phyloP scores from a whole-genome alignment of 2,113 vertebrate genomes.

The Rhinichthys klamathensis region DNA sequence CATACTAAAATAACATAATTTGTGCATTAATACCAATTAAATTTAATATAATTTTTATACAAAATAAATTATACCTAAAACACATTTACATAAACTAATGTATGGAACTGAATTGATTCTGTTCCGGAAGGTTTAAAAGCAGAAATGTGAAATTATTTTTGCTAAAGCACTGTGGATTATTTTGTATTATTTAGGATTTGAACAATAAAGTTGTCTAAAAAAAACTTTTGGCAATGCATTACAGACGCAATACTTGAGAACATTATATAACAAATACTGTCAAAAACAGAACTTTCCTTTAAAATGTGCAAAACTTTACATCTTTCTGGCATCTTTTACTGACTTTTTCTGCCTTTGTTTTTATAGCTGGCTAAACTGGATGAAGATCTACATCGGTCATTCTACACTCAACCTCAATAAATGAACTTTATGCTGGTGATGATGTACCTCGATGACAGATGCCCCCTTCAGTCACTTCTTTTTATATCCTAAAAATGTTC shows the following conservation, averaged over 20 bases:
- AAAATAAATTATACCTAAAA: no score
- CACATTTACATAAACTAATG: no score
- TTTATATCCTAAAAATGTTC: not conserved
- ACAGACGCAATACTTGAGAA: not conserved
- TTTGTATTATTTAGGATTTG: no score
- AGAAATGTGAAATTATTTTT: no score
- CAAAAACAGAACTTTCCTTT: not conserved
- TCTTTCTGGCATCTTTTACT: not conserved
- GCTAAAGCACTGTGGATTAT: no score
- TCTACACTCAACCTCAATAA: slow-evolving; percentile 37
- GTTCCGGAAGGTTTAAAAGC: no score
- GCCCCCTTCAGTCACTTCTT: not conserved
- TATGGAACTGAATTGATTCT: no score
- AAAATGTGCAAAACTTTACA: not conserved
- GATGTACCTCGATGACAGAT: not conserved
- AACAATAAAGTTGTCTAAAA: no score
- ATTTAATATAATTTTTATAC: no score
- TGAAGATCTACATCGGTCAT: slow-evolving; percentile 13
- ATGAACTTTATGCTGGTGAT: slow-evolving; percentile 3
- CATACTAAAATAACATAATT: no score
- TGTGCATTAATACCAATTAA: no score
- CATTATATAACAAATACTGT: not conserved
- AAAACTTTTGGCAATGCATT: not conserved
- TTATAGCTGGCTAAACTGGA: slow-evolving; percentile 63
- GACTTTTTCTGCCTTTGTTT: not conserved